Evolutionary conservation across 2,113 vertebrate genomes (phyloP).

Genomic region (Tinamus guttatus): DNA sequence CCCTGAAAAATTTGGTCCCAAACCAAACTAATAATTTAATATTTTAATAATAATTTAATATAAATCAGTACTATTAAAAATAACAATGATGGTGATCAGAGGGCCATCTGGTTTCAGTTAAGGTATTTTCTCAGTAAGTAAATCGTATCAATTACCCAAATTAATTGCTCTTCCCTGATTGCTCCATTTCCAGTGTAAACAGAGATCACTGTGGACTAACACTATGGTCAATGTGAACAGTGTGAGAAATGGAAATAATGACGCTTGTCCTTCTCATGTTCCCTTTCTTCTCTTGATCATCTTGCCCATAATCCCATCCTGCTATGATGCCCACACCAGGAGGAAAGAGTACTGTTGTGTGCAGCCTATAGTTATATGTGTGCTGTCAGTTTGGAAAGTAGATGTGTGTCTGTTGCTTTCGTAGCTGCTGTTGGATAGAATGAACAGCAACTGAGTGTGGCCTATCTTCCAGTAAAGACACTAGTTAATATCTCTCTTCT

Average conservation of each 20-base stretch:
- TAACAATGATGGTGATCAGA: background rate
- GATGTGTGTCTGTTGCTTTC: background rate
- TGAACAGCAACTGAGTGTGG: background rate
- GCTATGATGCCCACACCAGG: fast-evolving
- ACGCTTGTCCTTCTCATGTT: background rate
- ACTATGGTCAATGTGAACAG: background rate
- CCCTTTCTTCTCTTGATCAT: background rate
- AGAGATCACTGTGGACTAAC: background rate
- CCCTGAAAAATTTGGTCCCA: background rate
- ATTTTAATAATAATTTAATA: too few relatives aligned
- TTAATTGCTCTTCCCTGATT: background rate
- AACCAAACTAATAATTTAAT: too few relatives aligned
- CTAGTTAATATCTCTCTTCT: background rate
- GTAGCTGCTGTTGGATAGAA: background rate
- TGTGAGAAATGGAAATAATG: background rate
- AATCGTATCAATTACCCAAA: background rate
- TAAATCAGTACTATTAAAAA: background rate
- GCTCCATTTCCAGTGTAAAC: background rate
- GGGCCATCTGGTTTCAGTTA: background rate
- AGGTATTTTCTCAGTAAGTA: background rate
- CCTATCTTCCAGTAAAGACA: background rate
- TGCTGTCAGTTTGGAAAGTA: background rate
- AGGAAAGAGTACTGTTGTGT: background rate
- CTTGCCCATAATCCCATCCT: background rate
- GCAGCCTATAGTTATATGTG: background rate